A percentile compares a stretch with the other conserved stretches of the same genome.
These are phyloP conservation scores for Drosophila punjabiensis DNA, from an alignment of 1,140 invertebrate genomes.

Conservation along the genomic window DNA sequence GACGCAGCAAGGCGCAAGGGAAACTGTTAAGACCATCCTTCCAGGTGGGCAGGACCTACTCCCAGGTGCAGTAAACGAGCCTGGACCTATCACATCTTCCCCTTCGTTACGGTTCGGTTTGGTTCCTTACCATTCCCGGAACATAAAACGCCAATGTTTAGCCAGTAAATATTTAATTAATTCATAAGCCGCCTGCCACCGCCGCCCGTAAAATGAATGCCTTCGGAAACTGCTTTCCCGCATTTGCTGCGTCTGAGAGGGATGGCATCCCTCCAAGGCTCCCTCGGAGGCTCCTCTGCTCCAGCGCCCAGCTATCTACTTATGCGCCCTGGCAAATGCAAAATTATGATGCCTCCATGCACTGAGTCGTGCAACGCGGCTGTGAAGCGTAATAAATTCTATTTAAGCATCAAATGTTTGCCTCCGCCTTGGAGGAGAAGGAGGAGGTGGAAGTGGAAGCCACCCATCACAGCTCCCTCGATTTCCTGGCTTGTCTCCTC, in stretches of 20 bases:
- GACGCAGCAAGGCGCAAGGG: slow-evolving; percentile 65
- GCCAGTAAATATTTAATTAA: slow-evolving; percentile 81
- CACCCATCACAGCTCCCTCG: slow-evolving; percentile 2
- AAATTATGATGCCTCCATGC: slow-evolving; percentile 67
- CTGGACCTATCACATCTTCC: slow-evolving; percentile 5
- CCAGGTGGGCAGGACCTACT: slow-evolving; percentile 20
- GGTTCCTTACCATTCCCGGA: slow-evolving; percentile 23
- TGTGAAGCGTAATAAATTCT: slow-evolving; percentile 71
- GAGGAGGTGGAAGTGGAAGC: too few species aligned
- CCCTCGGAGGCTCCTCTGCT: background rate
- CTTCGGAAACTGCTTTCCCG: slow-evolving; percentile 28
- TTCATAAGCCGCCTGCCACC: slow-evolving; percentile 64
- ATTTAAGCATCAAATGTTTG: slow-evolving; percentile 56
- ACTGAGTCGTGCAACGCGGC: slow-evolving; percentile 44
- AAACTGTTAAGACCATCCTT: slow-evolving; percentile 57
- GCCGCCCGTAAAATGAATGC: slow-evolving; percentile 49
- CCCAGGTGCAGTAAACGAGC: slow-evolving; percentile 47
- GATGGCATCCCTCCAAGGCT: background rate
- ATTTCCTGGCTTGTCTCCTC: slow-evolving; percentile 18
- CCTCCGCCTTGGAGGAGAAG: background rate
- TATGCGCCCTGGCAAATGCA: slow-evolving; percentile 59
- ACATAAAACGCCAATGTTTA: slow-evolving; percentile 75
- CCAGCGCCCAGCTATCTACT: slow-evolving; percentile 31
- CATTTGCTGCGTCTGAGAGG: slow-evolving; percentile 16
- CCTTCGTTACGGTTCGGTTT: slow-evolving; percentile 6